Conservation (phyloP, 2,888 invertebrate species). For the Coenonympha arcania region DNA sequence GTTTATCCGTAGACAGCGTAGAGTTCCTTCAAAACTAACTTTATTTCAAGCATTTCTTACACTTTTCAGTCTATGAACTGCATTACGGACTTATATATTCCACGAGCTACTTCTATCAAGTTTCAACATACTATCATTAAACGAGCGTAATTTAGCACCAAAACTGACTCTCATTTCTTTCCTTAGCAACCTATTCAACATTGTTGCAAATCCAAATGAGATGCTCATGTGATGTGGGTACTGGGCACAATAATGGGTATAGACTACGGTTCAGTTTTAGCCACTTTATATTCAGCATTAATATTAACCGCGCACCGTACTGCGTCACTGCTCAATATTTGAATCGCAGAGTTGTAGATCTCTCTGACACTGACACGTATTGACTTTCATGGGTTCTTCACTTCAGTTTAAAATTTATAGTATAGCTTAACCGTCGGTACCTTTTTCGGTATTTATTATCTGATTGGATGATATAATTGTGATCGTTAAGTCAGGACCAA, state of each 20-base stretch:
- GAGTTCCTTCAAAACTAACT: no score
- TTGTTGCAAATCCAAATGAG: conserved; percentile 10
- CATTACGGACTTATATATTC: no score
- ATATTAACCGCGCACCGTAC: conserved; percentile 59
- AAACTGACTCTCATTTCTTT: neutral
- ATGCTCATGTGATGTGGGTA: conserved; percentile 12
- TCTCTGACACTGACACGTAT: conserved; percentile 37
- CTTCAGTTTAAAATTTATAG: conserved; percentile 23
- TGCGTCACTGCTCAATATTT: conserved; percentile 57
- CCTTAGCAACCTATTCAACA: neutral
- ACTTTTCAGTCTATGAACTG: no score
- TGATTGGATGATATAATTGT: neutral
- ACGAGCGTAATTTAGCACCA: no score
- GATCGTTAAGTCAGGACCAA: neutral
- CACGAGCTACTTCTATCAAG: no score
- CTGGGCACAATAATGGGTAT: no score
- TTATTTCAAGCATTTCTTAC: no score
- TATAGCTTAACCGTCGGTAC: conserved; percentile 12
- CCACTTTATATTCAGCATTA: conserved; percentile 67
- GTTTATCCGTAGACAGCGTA: no score
- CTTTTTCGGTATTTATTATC: conserved; percentile 3
- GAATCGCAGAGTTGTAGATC: conserved; percentile 45
- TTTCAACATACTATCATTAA: no score
- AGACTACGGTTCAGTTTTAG: conserved; percentile 15
- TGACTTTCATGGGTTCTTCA: conserved; percentile 44